These are phyloP conservation scores for Fregetta grallaria DNA, from an alignment of 2,113 vertebrate genomes.

Conservation along the genomic window DNA sequence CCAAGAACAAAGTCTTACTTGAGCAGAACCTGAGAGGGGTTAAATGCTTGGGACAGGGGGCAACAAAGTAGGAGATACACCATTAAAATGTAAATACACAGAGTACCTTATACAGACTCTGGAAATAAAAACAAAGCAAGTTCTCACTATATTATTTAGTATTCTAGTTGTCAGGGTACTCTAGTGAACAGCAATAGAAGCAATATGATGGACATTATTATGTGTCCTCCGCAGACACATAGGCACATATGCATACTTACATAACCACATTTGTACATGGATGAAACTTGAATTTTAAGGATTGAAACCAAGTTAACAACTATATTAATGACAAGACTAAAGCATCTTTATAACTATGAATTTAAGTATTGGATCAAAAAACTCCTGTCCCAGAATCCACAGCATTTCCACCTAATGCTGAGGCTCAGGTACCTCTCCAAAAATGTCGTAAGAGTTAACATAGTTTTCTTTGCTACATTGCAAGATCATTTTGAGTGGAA, in stretches of 20 bases:
- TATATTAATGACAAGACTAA: not conserved
- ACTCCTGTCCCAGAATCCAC: not conserved
- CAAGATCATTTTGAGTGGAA: not conserved
- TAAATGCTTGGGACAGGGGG: not conserved
- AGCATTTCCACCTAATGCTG: not conserved
- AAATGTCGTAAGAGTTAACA: not conserved
- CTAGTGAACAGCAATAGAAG: not conserved
- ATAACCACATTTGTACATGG: accelerated
- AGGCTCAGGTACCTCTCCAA: not conserved
- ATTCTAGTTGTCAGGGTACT: not conserved
- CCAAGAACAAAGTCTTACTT: not conserved
- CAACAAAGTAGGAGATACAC: not conserved
- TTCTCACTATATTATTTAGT: not conserved
- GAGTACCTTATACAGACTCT: not conserved
- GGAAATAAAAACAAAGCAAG: not conserved
- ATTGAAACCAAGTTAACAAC: not conserved
- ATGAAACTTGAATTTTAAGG: not conserved
- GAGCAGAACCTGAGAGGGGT: not conserved
- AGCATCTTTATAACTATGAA: not conserved
- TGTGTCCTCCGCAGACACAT: not conserved
- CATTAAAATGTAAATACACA: not conserved
- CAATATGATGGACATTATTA: not conserved
- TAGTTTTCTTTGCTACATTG: not conserved
- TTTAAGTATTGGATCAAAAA: not conserved
- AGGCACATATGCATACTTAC: not conserved